Evolutionary conservation across 2,797 vertebrate genomes (phyloP).

Genomic region (Melanotaenia pygmaea): DNA sequence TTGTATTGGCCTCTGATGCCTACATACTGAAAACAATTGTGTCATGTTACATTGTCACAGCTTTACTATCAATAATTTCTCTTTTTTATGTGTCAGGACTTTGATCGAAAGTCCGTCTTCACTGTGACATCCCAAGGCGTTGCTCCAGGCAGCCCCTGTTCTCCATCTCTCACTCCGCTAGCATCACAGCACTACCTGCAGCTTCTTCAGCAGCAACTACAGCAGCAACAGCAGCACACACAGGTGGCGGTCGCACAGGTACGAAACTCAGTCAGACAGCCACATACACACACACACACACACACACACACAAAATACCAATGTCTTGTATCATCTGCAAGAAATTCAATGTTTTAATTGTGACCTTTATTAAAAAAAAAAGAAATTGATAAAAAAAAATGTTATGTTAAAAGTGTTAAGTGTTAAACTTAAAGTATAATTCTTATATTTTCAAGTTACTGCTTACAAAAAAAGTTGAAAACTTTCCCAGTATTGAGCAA

Average conservation of each 20-base stretch:
- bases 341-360: no score
- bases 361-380: no score
- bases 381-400: no score
- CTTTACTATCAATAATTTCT: not conserved
- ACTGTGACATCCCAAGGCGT: constrained; percentile 77
- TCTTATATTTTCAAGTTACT: not conserved
- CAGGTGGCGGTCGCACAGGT: constrained; percentile 89
- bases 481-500: not conserved
- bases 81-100: constrained; percentile 75
- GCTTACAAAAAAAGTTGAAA: not conserved
- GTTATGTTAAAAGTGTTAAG: no score
- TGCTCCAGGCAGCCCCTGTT: constrained; percentile 80
- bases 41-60: not conserved
- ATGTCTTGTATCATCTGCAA: no score
- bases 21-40: not conserved
- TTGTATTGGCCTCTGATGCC: not conserved
- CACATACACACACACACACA: not conserved
- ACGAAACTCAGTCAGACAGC: constrained; percentile 2
- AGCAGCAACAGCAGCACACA: constrained; percentile 90
- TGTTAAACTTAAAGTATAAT: no score
- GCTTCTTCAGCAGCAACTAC: constrained; percentile 89
- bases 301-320: no score
- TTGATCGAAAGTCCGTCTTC: constrained; percentile 78
- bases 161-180: constrained; percentile 81
- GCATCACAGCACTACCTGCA: constrained; percentile 88